Evolutionary conservation across 1,140 invertebrate species (phyloP).

Genomic region (Drosophila sp.): DNA sequence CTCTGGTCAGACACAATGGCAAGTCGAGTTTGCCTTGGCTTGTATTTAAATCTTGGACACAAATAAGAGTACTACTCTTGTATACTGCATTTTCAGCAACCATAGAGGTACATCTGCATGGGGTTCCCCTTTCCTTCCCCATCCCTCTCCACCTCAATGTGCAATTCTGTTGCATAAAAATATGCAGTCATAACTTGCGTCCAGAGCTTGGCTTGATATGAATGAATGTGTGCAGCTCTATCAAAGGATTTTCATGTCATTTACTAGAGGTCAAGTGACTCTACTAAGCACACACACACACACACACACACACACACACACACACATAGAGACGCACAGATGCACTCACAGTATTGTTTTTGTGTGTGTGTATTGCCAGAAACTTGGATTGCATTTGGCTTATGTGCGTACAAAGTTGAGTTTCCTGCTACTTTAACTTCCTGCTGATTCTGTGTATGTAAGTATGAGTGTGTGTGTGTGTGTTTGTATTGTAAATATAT

Average conservation of each 20-base stretch:
- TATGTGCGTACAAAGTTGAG: conserved; percentile 28
- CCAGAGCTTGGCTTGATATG: conserved; percentile 59
- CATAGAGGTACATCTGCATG: conserved; percentile 7
- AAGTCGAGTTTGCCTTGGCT: conserved; percentile 9
- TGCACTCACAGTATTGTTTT: no score
- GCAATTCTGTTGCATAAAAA: conserved; percentile 60
- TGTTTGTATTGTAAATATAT: conserved; percentile 66
- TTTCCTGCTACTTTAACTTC: conserved; percentile 50
- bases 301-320: conserved; percentile 18
- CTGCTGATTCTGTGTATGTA: conserved; percentile 10
- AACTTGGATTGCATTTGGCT: conserved; percentile 38
- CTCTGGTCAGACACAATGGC: conserved; percentile 22
- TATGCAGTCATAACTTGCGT: conserved; percentile 67
- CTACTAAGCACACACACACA: conserved; percentile 8
- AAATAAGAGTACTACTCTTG: conserved; percentile 15
- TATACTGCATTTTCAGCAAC: not conserved
- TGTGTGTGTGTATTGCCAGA: conserved; percentile 32
- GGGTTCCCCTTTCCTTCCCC: not conserved
- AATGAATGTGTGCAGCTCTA: conserved; percentile 65
- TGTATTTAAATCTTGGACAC: conserved; percentile 36
- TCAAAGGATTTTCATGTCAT: conserved; percentile 73
- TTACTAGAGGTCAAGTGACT: conserved; percentile 67
- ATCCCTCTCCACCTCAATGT: not conserved
- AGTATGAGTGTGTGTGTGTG: conserved; percentile 23
- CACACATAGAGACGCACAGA: no score